Conservation (phyloP, 2,797 vertebrate genomes). For the Ambastaia sidthimunki region DNA sequence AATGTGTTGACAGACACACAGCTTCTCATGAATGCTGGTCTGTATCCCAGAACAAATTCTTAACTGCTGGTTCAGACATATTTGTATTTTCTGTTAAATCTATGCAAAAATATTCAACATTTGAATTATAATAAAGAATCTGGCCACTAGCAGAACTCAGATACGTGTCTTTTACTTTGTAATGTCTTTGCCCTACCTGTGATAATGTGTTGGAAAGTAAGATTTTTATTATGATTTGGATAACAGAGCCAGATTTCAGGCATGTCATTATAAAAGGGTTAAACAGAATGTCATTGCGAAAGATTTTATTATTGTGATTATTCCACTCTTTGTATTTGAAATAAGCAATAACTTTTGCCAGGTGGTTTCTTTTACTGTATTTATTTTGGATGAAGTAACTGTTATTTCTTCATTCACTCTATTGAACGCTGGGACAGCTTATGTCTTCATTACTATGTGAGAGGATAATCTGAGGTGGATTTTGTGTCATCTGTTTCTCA, state of each 20-base stretch:
- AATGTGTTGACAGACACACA: neutral
- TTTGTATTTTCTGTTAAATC: neutral
- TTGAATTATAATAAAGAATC: neutral
- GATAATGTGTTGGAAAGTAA: neutral
- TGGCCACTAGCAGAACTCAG: neutral
- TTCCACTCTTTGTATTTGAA: neutral
- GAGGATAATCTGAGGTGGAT: neutral
- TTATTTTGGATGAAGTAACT: slow-evolving; percentile 5
- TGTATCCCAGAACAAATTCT: neutral
- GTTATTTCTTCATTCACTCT: neutral
- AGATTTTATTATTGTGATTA: neutral
- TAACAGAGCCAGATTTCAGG: slow-evolving; percentile 6
- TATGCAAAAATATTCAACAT: neutral
- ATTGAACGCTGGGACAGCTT: neutral
- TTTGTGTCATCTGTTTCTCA: slow-evolving; percentile 1
- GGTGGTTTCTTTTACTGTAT: neutral
- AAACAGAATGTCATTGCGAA: slow-evolving; percentile 7
- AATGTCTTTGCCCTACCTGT: neutral
- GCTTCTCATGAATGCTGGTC: neutral
- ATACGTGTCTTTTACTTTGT: neutral
- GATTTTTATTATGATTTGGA: slow-evolving; percentile 37
- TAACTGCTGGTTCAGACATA: neutral
- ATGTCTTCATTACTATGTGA: neutral
- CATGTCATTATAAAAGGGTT: neutral
- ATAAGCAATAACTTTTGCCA: neutral